phyloP scores from a whole-genome alignment of 2,797 vertebrate species.

The Peromyscus melanophrys region DNA sequence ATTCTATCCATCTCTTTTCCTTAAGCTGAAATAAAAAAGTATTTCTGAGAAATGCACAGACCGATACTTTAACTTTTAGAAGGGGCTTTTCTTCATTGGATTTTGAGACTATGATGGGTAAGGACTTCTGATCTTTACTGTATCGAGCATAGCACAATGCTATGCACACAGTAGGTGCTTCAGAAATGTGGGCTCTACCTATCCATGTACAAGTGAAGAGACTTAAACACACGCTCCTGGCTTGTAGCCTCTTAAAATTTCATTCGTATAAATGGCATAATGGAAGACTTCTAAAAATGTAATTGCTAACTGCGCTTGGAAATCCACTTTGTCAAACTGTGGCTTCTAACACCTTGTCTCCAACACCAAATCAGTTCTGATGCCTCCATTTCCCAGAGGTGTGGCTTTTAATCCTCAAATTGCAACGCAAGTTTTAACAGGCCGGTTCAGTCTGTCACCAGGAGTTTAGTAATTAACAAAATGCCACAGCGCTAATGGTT shows the following conservation, averaged over 20 bases:
- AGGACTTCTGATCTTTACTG: background rate
- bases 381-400: constrained; percentile 92
- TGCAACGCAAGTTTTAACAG: constrained; percentile 95
- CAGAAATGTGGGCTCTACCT: constrained; percentile 17
- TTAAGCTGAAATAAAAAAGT: constrained; percentile 19
- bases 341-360: constrained; percentile 86
- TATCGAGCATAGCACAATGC: background rate
- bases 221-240: constrained; percentile 67
- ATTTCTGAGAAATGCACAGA: constrained; percentile 20
- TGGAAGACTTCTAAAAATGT: constrained; percentile 83
- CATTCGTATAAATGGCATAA: constrained; percentile 75
- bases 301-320: constrained; percentile 84
- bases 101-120: constrained; percentile 37
- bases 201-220: constrained; percentile 26
- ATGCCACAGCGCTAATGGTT: constrained; percentile 87
- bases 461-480: constrained; percentile 89
- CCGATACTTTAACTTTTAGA: constrained; percentile 5
- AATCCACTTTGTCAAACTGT: constrained; percentile 83
- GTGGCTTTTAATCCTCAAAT: constrained; percentile 96
- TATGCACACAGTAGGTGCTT: constrained; percentile 8
- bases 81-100: constrained; percentile 31
- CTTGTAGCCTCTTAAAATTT: constrained; percentile 56
- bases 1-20: background rate
- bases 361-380: constrained; percentile 88
- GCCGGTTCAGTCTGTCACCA: constrained; percentile 89